Base-by-base conservation (phyloP, 2,888 invertebrate species). In the Limnephilus marmoratus region DNA sequence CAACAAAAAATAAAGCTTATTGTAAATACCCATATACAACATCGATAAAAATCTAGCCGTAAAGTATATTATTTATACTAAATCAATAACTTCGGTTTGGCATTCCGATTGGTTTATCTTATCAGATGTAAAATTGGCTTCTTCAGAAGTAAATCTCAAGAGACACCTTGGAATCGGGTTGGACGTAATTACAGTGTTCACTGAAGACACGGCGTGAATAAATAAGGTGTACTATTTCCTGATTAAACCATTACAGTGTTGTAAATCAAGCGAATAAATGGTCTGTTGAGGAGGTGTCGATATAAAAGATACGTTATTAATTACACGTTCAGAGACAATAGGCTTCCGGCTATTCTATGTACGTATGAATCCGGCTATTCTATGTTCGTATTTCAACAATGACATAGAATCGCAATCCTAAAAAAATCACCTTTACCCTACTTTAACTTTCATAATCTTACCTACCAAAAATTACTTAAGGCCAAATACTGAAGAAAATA, bases 161-260 rank as follows among this genome's bases (percentile, higher is more conserved):
- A 68, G n/a, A 68, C n/a, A 68, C 68, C 68, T 68, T 24, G 24
- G 68, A 24, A 68, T 68, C 68, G 11, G 9, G 18, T 68, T 68
- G 24, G 68, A 68, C 11, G 86, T 86, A 86, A 86, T 86, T 49
- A 86, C 86, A 41, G n/a, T 86, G 45, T 86, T 86, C 45, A 86
- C 29, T 45, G 86, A 45, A 41, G 45, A 68, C 45, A 37, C 45
- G 86, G 29, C n/a, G 68, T 68, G 24, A 68, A 68, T 68, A 68
- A 68, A 68, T 68, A 68, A 68, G n/a, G 49, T 86, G 45, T 49
- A 45, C 45, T 29, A n/a, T 49, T 45, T 45, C 45, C 86, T 49
- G 86, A 86, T 86, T 86, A 86, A 86, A 86, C 49, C 86, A 86
- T 86, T 86, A 86, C 86, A 24, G 24, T 24, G 5, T 85, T 86